A percentile compares a stretch with the other conserved stretches of the same genome.
phyloP scores from a whole-genome alignment of 2,888 invertebrate species.

The Nymphalis polychloros region DNA sequence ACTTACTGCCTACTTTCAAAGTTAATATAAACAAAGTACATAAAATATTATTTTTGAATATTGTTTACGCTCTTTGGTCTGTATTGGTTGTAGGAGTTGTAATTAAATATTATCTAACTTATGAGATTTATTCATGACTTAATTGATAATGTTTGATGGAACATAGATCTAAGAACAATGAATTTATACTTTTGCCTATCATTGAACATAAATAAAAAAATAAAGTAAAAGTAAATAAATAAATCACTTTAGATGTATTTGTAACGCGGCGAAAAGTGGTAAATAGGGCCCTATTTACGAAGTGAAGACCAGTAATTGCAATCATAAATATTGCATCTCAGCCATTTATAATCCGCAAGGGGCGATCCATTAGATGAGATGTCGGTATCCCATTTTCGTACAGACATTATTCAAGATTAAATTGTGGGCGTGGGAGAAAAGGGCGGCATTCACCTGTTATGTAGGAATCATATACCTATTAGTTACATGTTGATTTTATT shows the following conservation, averaged over 20 bases:
- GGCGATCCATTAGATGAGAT: constrained; percentile 61
- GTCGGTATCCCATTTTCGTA: constrained; percentile 62
- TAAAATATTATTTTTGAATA: no score
- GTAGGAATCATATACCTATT: not conserved
- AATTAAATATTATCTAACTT: no score
- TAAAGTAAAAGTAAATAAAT: not conserved
- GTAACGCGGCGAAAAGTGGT: not conserved
- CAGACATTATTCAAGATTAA: constrained; percentile 46
- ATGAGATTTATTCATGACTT: no score
- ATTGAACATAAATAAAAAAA: not conserved
- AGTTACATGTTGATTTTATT: not conserved
- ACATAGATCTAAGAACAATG: no score
- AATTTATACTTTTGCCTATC: not conserved
- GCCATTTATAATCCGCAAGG: constrained; percentile 61
- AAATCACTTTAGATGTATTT: no score
- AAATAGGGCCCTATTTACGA: constrained; percentile 23
- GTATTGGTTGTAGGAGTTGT: no score
- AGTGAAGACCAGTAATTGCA: constrained; percentile 59
- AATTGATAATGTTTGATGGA: no score
- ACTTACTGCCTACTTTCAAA: no score
- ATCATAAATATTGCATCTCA: constrained; percentile 65
- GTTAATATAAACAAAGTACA: no score
- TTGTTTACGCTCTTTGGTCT: no score
- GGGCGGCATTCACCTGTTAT: constrained; percentile 30
- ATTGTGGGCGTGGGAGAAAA: constrained; percentile 51